A percentile compares a stretch with the other conserved stretches of the same genome.
phyloP scores from a whole-genome alignment of 2,113 vertebrate species.

The Bos javanicus region DNA sequence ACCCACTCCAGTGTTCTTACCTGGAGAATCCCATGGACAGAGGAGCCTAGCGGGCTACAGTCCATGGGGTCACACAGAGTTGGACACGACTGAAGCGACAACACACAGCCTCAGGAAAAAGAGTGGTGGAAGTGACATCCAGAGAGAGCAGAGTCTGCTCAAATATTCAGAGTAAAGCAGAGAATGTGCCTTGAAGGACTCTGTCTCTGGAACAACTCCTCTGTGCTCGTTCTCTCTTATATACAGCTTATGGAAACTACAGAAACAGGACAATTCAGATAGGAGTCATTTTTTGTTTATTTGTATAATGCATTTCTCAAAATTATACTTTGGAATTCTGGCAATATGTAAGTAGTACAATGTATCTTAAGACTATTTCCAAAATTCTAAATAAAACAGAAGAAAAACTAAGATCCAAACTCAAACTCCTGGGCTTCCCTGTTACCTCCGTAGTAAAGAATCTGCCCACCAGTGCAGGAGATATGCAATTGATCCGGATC shows the following conservation, averaged over 20 bases:
- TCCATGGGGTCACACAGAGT: no score
- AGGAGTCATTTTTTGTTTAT: not conserved
- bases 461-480: no score
- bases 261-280: not conserved
- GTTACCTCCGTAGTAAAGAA: no score
- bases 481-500: fast-evolving
- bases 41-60: no score
- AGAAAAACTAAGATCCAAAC: not conserved
- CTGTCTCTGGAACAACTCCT: not conserved
- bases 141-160: not conserved
- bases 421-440: not conserved
- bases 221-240: not conserved
- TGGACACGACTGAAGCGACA: fast-evolving
- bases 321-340: not conserved
- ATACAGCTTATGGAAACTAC: not conserved
- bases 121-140: not conserved
- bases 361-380: not conserved
- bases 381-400: not conserved
- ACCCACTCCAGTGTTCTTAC: no score
- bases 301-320: not conserved
- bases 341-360: not conserved
- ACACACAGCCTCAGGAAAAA: not conserved
- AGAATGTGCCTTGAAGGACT: not conserved
- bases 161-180: not conserved
- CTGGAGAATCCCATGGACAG: no score